Base-by-base conservation (phyloP, 2,888 invertebrate species). In the Leucozona laternaria region DNA sequence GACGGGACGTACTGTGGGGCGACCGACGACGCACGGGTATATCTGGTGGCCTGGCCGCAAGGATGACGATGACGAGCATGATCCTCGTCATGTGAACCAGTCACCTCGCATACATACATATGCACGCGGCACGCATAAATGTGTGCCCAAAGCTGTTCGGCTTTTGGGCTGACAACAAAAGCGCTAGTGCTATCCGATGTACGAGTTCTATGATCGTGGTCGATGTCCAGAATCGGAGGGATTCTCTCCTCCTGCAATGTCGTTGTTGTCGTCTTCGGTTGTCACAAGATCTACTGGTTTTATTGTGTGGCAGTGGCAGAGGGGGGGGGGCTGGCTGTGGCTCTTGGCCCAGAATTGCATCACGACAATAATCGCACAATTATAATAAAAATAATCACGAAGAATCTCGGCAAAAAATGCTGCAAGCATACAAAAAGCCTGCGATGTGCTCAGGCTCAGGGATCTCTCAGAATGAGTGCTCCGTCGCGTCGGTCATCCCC, bases 371-470 rank as follows among this genome's bases (percentile, higher is more conserved):
- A 90, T 89, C 89, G 89, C 88, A 89, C 91, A 91, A 91, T 91
- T 91, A 91, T 91, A 90, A 91, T 91, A 91, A 90, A 91, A 90
- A 90, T 91, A 91, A 91, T 91, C 91, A 89, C 89, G 76, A 88
- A 79, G 88, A 81, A 85, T 88, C 81, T 73, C 31, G 37, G 76
- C 28, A 58, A 76, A 57, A 34, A 53, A 73, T 68, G 70, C 53
- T 73, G 68, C 76, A 79, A 71, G 57, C 55, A 50, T 22, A 37
- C 6, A 60, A 66, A n/a, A 25, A 37, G 20, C 68, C 22, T 45
- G n/a, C n/a, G 31, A n/a, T 70, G 60, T 58, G 53, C 73, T 81
- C 66, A 71, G 73, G 68, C 79, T 57, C 45, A 66, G 43, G 34
- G 77, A 57, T 64, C 53, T 57, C 57, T 45, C 68, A 73, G 79